Conservation (phyloP, 2,113 vertebrate species). For the Prolemur simus region DNA sequence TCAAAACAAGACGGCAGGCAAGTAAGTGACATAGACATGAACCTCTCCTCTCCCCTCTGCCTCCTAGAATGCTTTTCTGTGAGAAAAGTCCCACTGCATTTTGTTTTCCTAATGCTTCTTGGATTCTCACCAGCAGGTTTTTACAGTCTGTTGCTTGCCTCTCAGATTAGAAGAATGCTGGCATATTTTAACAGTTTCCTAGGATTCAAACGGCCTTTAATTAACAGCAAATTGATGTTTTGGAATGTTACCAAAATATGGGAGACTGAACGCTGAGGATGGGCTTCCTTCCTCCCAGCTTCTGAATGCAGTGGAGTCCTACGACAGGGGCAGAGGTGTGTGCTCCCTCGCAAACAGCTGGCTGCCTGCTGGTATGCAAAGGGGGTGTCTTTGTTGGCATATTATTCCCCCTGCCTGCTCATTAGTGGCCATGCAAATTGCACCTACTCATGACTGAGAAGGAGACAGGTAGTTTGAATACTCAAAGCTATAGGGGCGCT, state of each 20-base stretch:
- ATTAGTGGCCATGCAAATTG: background rate
- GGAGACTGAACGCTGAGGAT: conserved; percentile 55
- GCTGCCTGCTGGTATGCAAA: conserved; percentile 58
- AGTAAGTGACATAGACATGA: background rate
- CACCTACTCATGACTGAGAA: background rate
- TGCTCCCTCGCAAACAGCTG: conserved; percentile 40
- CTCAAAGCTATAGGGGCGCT: background rate
- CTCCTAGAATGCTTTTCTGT: conserved; percentile 46
- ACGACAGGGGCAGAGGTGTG: background rate
- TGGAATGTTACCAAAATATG: conserved; percentile 76
- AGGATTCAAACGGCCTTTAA: conserved; percentile 84
- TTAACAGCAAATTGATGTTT: conserved; percentile 83
- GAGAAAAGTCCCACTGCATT: conserved; percentile 39
- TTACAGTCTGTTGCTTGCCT: conserved; percentile 83
- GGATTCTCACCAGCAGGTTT: conserved; percentile 79
- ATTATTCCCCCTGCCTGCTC: conserved; percentile 41
- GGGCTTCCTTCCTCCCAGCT: conserved; percentile 56
- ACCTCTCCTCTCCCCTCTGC: background rate
- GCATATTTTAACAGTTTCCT: conserved; percentile 85
- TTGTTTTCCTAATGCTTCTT: conserved; percentile 71
- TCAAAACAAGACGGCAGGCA: background rate
- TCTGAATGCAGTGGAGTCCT: background rate
- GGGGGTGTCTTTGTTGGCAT: conserved; percentile 66
- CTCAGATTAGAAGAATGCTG: conserved; percentile 82
- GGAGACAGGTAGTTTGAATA: background rate